A percentile compares a stretch with the other conserved stretches of the same genome.
phyloP scores from a whole-genome alignment of 2,888 invertebrate genomes.

The Heliothis peltigera region DNA sequence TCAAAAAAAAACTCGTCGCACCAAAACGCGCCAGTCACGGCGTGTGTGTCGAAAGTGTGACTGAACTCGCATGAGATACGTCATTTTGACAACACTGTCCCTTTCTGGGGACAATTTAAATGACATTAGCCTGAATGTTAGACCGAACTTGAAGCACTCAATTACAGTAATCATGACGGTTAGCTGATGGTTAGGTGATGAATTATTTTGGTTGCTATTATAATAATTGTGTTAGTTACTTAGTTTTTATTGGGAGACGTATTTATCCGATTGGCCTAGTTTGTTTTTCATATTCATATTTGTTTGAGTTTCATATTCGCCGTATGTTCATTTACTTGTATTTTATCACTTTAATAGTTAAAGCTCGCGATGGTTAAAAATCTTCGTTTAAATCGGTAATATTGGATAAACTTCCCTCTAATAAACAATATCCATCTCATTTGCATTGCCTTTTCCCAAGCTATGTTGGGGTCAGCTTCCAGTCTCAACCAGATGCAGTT shows the following conservation, averaged over 20 bases:
- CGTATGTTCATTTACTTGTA: no score
- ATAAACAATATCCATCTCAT: no score
- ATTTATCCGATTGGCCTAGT: no score
- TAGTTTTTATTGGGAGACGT: not conserved
- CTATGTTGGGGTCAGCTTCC: no score
- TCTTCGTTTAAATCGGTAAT: no score
- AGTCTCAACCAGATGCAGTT: no score
- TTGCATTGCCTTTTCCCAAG: no score
- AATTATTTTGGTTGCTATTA: not conserved
- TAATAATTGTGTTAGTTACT: not conserved
- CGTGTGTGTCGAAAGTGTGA: slow-evolving; percentile 43
- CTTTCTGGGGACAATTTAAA: slow-evolving; percentile 56
- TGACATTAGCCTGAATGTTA: slow-evolving; percentile 51
- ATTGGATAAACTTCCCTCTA: no score
- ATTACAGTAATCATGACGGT: not conserved
- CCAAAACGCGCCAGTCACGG: slow-evolving; percentile 31
- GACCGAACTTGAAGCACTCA: not conserved
- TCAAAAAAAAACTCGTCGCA: not conserved
- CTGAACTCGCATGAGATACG: slow-evolving; percentile 5
- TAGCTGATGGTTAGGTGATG: not conserved
- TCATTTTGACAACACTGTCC: slow-evolving; percentile 34
- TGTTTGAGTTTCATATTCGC: no score
- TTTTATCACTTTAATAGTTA: no score
- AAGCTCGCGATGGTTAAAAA: no score
- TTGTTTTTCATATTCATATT: no score